Evolutionary conservation across 2,113 vertebrate species (phyloP).

Genomic region (Rhegmatorhina hoffmannsi): DNA sequence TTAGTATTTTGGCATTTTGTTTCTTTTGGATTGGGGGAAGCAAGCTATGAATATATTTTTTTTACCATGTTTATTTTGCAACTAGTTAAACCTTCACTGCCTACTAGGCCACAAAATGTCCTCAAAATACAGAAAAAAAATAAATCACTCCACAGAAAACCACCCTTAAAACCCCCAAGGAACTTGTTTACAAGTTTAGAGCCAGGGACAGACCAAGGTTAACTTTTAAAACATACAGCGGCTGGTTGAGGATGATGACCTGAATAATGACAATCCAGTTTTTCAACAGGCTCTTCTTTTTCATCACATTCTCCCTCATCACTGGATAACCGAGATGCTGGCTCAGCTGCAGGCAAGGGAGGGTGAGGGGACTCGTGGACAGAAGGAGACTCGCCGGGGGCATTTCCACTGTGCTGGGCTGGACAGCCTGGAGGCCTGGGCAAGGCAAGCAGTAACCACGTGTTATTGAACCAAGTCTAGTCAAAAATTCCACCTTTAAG

Average conservation of each 20-base stretch:
- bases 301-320: slow-evolving; percentile 98
- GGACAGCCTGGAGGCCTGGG: slow-evolving; percentile 87
- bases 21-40: neutral
- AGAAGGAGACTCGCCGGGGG: slow-evolving; percentile 81
- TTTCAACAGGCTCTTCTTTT: slow-evolving; percentile 91
- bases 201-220: neutral
- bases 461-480: neutral
- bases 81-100: neutral
- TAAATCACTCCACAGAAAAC: neutral
- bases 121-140: neutral
- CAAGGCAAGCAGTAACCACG: slow-evolving; percentile 4
- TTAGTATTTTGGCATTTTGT: neutral
- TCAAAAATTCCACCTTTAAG: neutral
- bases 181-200: neutral
- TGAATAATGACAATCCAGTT: slow-evolving; percentile 99
- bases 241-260: slow-evolving; percentile 97
- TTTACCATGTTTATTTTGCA: neutral
- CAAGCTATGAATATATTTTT: neutral
- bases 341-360: slow-evolving; percentile 83
- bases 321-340: slow-evolving; percentile 90
- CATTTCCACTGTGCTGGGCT: slow-evolving; percentile 82
- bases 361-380: slow-evolving; percentile 87
- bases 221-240: slow-evolving; percentile 83
- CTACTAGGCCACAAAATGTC: neutral
- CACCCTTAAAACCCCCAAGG: neutral